Percentiles rank a stretch among this genome's conserved stretches.
These are phyloP conservation scores for Drosophila vallismaia DNA, from an alignment of 2,888 invertebrate species.

Conservation along the genomic window DNA sequence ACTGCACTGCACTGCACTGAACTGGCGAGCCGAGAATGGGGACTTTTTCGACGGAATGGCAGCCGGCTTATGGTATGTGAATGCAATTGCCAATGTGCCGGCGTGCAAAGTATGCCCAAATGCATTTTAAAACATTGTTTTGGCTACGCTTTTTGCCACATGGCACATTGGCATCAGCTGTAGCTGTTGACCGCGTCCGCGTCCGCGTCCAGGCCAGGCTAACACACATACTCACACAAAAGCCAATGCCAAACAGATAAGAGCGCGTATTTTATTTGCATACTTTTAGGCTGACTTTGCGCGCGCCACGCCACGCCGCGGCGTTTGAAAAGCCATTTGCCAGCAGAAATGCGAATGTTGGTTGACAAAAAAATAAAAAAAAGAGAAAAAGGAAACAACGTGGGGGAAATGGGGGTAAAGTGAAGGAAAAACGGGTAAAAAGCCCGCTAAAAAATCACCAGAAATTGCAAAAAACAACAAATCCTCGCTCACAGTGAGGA, in stretches of 20 bases:
- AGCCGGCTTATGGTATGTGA: constrained; percentile 61
- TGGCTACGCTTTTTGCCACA: constrained; percentile 54
- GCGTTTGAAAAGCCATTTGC: constrained; percentile 72
- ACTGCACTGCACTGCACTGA: neutral
- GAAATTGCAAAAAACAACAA: constrained; percentile 30
- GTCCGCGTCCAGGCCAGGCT: constrained; percentile 21
- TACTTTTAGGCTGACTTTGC: constrained; percentile 75
- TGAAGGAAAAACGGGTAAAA: constrained; percentile 9
- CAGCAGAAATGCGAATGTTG: constrained; percentile 55
- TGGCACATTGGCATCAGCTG: constrained; percentile 34
- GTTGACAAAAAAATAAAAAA: constrained; percentile 44
- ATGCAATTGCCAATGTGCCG: constrained; percentile 50
- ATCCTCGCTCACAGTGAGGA: constrained; percentile 1
- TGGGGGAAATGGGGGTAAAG: constrained; percentile 11
- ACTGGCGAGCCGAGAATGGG: constrained; percentile 40
- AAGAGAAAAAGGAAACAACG: constrained; percentile 13
- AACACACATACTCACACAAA: constrained; percentile 52
- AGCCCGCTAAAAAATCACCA: constrained; percentile 25
- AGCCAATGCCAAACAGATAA: constrained; percentile 77
- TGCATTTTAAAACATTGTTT: constrained; percentile 72
- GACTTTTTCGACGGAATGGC: constrained; percentile 24
- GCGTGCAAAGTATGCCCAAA: constrained; percentile 71
- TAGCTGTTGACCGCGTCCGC: constrained; percentile 24
- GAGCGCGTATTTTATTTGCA: constrained; percentile 77
- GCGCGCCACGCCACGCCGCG: constrained; percentile 17